Base-by-base conservation (phyloP, 2,113 vertebrate species). In the Pungitius pungitius region DNA sequence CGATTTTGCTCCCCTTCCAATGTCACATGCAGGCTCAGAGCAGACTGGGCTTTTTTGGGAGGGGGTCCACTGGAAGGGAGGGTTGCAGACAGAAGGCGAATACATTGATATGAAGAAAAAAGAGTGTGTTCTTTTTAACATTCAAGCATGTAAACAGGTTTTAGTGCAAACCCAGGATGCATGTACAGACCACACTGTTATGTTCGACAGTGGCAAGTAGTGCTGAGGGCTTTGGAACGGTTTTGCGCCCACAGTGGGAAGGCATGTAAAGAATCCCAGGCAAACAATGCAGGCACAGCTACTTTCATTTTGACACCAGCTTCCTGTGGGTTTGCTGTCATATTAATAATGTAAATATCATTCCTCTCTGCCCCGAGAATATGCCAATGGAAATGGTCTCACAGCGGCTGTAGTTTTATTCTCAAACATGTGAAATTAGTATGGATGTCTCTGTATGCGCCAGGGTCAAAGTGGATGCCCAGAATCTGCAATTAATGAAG, bases 401-500 rank as follows among this genome's bases (percentile, higher is more conserved):
- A 30, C 77, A 56, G 56, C 37, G 64, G 60, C 52, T 14, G 18
- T 37, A 13, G 10, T 69, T 71, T 72, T 22, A 39, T 11, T 63
- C 40, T 77, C 55, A 72, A 76, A 85, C 66, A 78, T 27, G 20
- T 60, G 13, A 57, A 72, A 69, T 75, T 33, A 67, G 18, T 37
- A 43, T 33, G 35, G 74, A 80, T 63, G 47, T 77, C 73, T 37
- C 20, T 3, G 27, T 81, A 67, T 60, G 76, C 77, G 78, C 75
- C 64, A 59, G 69, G 76, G 83, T 88, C 86, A 84, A 60, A 73
- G 83, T 64, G 51, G 49, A 58, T 76, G 73, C 67, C 82, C 69
- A 73, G 82, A 90, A 90, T 87, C 70, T 84, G 75, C 73, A 84
- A 89, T 89, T 90, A 90, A 89, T 89, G 84, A 80, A 62, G 77